Evolutionary conservation across 1,140 invertebrate species (phyloP).

Genomic region (Orussus abietinus): DNA sequence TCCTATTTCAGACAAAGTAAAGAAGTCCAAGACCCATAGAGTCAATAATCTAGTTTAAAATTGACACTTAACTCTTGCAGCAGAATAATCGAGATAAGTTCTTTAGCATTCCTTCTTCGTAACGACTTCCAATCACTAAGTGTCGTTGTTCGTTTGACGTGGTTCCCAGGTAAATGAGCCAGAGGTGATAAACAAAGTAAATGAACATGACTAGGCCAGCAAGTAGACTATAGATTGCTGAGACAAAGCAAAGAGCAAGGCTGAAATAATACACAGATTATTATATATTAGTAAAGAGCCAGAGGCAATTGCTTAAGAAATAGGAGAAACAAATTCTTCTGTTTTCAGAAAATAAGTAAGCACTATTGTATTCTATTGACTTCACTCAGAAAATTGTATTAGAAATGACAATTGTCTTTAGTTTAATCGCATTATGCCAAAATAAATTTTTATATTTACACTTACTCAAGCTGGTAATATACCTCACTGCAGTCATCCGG

Average conservation of each 20-base stretch:
- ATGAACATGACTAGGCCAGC: slow-evolving; percentile 39
- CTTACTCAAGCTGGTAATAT: slow-evolving; percentile 65
- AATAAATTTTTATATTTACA: slow-evolving; percentile 19
- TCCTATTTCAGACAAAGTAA: too few relatives aligned
- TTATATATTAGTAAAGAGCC: slow-evolving; percentile 16
- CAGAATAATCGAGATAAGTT: slow-evolving; percentile 37
- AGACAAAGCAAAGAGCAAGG: slow-evolving; percentile 49
- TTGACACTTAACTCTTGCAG: slow-evolving; percentile 33
- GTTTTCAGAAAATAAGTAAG: slow-evolving; percentile 19
- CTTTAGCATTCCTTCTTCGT: slow-evolving; percentile 31
- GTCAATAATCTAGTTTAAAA: slow-evolving; percentile 16
- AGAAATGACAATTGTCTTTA: slow-evolving; percentile 30
- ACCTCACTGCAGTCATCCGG: slow-evolving; percentile 70
- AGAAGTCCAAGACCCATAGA: too few relatives aligned
- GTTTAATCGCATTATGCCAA: slow-evolving; percentile 13
- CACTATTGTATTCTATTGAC: slow-evolving; percentile 26
- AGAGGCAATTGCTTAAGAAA: slow-evolving; percentile 19
- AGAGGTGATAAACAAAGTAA: slow-evolving; percentile 46
- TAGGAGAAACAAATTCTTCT: slow-evolving; percentile 23
- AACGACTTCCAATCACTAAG: slow-evolving; percentile 21
- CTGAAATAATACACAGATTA: slow-evolving; percentile 37
- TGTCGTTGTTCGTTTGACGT: slow-evolving; percentile 42
- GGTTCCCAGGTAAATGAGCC: slow-evolving; percentile 40
- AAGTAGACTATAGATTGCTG: slow-evolving; percentile 47
- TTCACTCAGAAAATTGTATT: too few relatives aligned